These are phyloP conservation scores for Acanthiza pusilla DNA, from an alignment of 2,797 vertebrate genomes.

Conservation along the genomic window DNA sequence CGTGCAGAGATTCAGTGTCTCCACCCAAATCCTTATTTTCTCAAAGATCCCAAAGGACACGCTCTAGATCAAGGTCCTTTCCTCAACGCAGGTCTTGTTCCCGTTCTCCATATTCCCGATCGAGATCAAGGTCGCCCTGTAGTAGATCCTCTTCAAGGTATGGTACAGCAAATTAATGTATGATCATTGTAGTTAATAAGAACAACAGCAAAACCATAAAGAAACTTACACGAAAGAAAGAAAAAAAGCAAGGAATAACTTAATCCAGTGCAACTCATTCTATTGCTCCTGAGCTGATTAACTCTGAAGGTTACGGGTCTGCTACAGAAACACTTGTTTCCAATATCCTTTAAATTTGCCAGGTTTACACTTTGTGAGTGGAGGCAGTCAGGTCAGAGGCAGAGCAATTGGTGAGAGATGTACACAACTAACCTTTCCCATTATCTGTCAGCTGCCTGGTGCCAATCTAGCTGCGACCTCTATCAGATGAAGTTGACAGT, in stretches of 20 bases:
- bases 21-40: slow-evolving; percentile 88
- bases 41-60: slow-evolving; percentile 81
- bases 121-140: slow-evolving; percentile 92
- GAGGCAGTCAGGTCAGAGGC: slow-evolving; percentile 27
- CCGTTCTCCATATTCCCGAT: slow-evolving; percentile 87
- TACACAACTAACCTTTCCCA: slow-evolving; percentile 48
- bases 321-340: neutral
- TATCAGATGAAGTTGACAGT: slow-evolving; percentile 47
- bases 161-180: neutral
- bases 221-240: neutral
- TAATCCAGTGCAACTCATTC: neutral
- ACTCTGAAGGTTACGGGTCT: neutral
- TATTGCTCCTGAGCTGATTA: neutral
- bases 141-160: slow-evolving; percentile 91
- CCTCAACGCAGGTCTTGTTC: slow-evolving; percentile 83
- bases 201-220: neutral
- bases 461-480: slow-evolving; percentile 15
- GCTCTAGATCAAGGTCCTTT: slow-evolving; percentile 83
- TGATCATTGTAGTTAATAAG: neutral
- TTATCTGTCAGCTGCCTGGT: slow-evolving; percentile 39
- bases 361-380: neutral
- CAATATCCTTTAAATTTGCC: slow-evolving; percentile 22
- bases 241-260: neutral
- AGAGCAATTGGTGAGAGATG: slow-evolving; percentile 51
- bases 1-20: slow-evolving; percentile 90